Evolutionary conservation across 2,888 invertebrate species (phyloP).

Genomic region (Eulithis testata): DNA sequence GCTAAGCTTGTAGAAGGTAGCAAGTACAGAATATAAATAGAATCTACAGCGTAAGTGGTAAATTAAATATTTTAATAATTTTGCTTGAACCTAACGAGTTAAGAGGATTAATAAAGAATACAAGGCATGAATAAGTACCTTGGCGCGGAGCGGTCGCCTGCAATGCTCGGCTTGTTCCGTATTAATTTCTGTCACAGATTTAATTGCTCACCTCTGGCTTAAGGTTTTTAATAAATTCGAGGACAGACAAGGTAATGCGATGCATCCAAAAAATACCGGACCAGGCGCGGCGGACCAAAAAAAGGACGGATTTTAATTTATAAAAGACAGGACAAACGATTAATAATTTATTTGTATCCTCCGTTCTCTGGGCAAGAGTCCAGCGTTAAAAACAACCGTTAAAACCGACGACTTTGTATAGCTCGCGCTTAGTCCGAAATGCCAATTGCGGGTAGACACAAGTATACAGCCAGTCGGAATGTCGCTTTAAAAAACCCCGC

Average conservation of each 20-base stretch:
- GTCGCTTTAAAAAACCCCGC: constrained; percentile 82
- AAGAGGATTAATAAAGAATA: constrained; percentile 69
- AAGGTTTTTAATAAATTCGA: constrained; percentile 82
- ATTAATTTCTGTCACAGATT: constrained; percentile 82
- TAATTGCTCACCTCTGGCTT: constrained; percentile 83
- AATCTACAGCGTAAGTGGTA: not conserved
- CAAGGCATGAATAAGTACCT: constrained; percentile 69
- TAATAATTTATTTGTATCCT: constrained; percentile 85
- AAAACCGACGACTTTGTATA: constrained; percentile 82
- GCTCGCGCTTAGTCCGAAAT: constrained; percentile 83
- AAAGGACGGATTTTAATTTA: constrained; percentile 83
- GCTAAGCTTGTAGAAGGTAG: constrained; percentile 21
- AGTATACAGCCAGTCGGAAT: constrained; percentile 84
- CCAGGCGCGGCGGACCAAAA: constrained; percentile 70
- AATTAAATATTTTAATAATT: constrained; percentile 24
- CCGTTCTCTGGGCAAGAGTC: constrained; percentile 77
- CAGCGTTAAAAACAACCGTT: constrained; percentile 85
- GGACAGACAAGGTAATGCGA: constrained; percentile 76
- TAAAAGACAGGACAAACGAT: constrained; percentile 85
- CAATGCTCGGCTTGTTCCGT: constrained; percentile 65
- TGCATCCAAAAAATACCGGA: constrained; percentile 75
- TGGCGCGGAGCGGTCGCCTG: constrained; percentile 53
- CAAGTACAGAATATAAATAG: not conserved
- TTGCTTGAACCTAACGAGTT: constrained; percentile 31
- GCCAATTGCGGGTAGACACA: constrained; percentile 84